Base-by-base conservation (phyloP, 1,140 invertebrate species). In the Drosophila bocki region DNA sequence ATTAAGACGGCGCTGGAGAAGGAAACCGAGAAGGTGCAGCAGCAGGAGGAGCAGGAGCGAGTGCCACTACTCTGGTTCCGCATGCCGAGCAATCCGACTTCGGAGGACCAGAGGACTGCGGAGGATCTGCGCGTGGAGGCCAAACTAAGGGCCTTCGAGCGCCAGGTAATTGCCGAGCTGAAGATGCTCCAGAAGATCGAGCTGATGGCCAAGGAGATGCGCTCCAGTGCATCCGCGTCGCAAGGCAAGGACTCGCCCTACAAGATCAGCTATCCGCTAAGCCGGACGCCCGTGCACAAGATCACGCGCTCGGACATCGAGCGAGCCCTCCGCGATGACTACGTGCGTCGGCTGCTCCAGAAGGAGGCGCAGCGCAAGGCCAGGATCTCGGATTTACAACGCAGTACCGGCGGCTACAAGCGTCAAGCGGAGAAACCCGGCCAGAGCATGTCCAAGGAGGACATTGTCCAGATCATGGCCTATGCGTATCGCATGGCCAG, bases 401-500 rank as follows among this genome's bases (percentile, higher is more conserved):
- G 45, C 45, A 51, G 45, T 47, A 29, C 50, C 19, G 48, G 47
- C 29, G 63, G 47, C 50, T 44, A 75, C 29, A 92, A 92, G 63
- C 91, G 91, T 0, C 91, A 92, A 59, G 1, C 51, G n/a, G 15
- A 26, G 19, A 32, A 33, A 15, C 9, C 57, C 8, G 51, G 3
- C 12, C 44, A 22, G 51, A 57, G 17, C 3, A n/a, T 92, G 44
- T 65, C 91, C 56, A 92, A 83, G 50, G 84, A 92, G 29, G 91
- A 92, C 11, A 86, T 92, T 7, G 32, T 86, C 35, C 77, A 90
- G 35, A 75, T 92, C 13, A 83, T 92, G 87, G 76, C 82, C 29
- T 92, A 91, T 32, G 91, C 91, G 17, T 92, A 91, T 41, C 91
- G 91, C 26, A 74, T 83, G 87, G 91, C 84, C 37, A 79, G 32